Evolutionary conservation across 64 coral and sea anemone species (phyloP), one percentile per base, ranked within the genome.

Genomic region (Cladopsammia gracilis): DNA sequence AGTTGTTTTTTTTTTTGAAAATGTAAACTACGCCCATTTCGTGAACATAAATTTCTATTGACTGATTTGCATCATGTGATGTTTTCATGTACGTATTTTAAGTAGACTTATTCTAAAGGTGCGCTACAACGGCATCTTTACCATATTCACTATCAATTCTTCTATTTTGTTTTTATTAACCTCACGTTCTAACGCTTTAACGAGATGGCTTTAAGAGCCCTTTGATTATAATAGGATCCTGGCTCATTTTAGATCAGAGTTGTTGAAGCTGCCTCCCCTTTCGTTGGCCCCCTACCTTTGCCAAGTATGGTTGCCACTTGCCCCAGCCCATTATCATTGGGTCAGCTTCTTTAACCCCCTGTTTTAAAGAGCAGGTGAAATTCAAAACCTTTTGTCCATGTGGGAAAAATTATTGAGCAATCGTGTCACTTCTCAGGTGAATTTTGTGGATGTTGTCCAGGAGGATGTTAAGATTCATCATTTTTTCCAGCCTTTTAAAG

Each of bases 211-310:
- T n/a, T n/a, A n/a, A n/a, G n/a, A n/a, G n/a, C n/a, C n/a, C n/a
- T n/a, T n/a, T n/a, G n/a, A n/a, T n/a, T n/a, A n/a, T n/a, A n/a
- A 18, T 62, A 49, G 75, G 34, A 14, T 45, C 24, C 26, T 51
- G n/a, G 4, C 45, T 77, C 57, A 25, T 77, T 78, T 65, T 45
- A 65, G 12, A 14, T 25, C 15, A 78, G 25, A 48, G 46, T 76
- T 52, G 19, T 46, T 73, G 50, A 10, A 48, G 20, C 20, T 49
- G 43, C 34, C 42, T 4, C 15, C 1, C 62, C 91, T 57, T 87
- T 93, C 62, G 91, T 93, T 87, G 91, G 91, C 91, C 72, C 82
- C 44, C 60, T 87, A 13, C 34, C 71, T 58, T 60, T 73, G 11
- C 82, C 83, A 10, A 26, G 68, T 34, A 78, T 87, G 83, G 75